Percentiles rank a stretch among this genome's conserved stretches.
Evolutionary conservation across 2,113 vertebrate species (phyloP).

Genomic region (Circaetus gallicus): DNA sequence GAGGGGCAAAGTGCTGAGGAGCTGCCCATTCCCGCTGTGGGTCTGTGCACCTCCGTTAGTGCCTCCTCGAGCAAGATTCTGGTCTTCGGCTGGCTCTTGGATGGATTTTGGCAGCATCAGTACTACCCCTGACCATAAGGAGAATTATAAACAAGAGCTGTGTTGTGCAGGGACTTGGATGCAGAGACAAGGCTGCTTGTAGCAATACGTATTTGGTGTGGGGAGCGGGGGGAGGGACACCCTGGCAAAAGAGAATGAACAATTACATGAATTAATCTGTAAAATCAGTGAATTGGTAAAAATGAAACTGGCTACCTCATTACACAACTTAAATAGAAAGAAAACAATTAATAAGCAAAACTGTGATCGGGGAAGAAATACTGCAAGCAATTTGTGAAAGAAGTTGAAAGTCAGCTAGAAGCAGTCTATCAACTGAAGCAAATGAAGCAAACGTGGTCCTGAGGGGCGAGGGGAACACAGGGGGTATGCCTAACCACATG

Average conservation of each 20-base stretch:
- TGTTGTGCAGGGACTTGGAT: not conserved
- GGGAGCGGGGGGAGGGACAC: not conserved
- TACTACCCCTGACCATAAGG: not conserved
- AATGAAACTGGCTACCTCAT: conserved; percentile 10
- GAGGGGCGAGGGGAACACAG: not conserved
- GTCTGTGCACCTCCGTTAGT: not conserved
- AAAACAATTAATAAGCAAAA: conserved; percentile 1
- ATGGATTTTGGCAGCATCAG: not conserved
- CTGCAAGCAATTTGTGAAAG: not conserved
- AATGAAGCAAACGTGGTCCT: not conserved
- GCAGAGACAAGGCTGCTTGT: not conserved
- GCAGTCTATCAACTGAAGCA: not conserved
- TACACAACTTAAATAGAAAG: conserved; percentile 2
- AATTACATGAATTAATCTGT: not conserved
- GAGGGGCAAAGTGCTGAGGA: not conserved
- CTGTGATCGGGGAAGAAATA: not conserved
- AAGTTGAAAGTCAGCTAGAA: not conserved
- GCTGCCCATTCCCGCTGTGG: accelerated
- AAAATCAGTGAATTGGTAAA: not conserved
- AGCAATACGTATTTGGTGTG: not conserved
- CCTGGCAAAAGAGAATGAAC: not conserved
- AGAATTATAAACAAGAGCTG: not conserved
- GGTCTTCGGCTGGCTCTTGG: not conserved
- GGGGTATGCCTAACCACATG: not conserved
- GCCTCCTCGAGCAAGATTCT: not conserved